Evolutionary conservation across 1,140 invertebrate species (phyloP).

Genomic region (Planococcus citri): DNA sequence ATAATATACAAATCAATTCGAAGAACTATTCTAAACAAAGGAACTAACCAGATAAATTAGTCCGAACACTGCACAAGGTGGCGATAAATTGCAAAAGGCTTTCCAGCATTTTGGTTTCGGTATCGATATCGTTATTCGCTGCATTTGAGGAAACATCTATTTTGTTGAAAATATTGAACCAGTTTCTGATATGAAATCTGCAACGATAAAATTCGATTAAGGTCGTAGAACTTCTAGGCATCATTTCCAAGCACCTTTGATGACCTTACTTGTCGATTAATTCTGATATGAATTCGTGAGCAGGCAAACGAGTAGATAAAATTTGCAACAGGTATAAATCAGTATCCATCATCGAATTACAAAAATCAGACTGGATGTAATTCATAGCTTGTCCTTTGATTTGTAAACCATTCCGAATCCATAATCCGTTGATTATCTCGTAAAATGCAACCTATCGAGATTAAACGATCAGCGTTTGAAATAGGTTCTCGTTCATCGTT

Average conservation of each 20-base stretch:
- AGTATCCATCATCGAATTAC: constrained; percentile 94
- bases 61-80: constrained; percentile 77
- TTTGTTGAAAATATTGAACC: constrained; percentile 55
- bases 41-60: constrained; percentile 66
- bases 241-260: no score
- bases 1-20: not conserved
- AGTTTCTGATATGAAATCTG: constrained; percentile 70
- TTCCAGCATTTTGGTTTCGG: constrained; percentile 80
- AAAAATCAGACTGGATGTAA: constrained; percentile 96
- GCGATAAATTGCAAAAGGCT: constrained; percentile 81
- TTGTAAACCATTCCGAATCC: constrained; percentile 93
- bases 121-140: constrained; percentile 39
- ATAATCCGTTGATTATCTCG: constrained; percentile 84
- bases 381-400: constrained; percentile 98
- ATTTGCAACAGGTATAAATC: constrained; percentile 89
- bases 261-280: constrained; percentile 74
- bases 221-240: no score
- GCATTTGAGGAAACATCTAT: not conserved
- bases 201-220: no score
- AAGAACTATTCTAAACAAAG: not conserved
- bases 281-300: constrained; percentile 72
- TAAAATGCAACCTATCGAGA: constrained; percentile 74
- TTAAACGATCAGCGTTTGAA: not conserved
- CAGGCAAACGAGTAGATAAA: constrained; percentile 73
- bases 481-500: not conserved